phyloP scores from a whole-genome alignment of 2,797 vertebrate species.

The Siniperca undulata region DNA sequence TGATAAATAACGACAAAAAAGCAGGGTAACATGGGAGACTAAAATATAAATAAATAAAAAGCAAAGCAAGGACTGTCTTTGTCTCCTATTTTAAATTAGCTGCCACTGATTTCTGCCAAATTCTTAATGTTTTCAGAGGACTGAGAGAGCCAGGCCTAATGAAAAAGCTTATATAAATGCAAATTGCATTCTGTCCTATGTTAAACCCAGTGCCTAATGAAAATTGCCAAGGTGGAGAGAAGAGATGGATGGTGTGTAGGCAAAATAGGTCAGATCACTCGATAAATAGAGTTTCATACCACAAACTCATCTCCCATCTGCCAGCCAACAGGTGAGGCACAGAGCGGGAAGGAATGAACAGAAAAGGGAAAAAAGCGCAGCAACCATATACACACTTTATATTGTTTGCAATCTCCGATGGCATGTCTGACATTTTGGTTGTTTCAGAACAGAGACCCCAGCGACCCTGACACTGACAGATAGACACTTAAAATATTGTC shows the following conservation, averaged over 20 bases:
- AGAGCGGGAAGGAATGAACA: not conserved
- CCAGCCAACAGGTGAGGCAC: conserved; percentile 59
- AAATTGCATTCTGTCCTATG: conserved; percentile 87
- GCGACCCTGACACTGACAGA: conserved; percentile 21
- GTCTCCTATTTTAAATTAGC: conserved; percentile 77
- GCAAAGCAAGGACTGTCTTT: conserved; percentile 53
- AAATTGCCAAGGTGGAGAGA: conserved; percentile 80
- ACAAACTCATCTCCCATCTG: conserved; percentile 64
- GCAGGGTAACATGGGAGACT: conserved; percentile 21
- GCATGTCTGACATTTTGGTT: conserved; percentile 30
- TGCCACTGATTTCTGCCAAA: conserved; percentile 78
- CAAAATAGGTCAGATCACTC: conserved; percentile 82
- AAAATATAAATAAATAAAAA: conserved; percentile 57
- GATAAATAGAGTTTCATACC: conserved; percentile 78
- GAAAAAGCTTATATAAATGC: conserved; percentile 91
- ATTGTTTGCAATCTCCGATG: conserved; percentile 15
- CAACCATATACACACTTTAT: conserved; percentile 14
- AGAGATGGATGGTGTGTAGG: conserved; percentile 71
- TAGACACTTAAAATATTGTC: conserved; percentile 41
- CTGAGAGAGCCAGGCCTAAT: conserved; percentile 81
- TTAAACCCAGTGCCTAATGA: conserved; percentile 85
- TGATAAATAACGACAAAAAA: conserved; percentile 46
- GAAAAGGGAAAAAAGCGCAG: not conserved
- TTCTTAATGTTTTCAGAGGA: conserved; percentile 83
- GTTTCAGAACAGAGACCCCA: conserved; percentile 16